Evolutionary conservation across 2,888 invertebrate genomes (phyloP), one percentile per base, ranked within the genome.

Genomic region (Orthosia incerta): DNA sequence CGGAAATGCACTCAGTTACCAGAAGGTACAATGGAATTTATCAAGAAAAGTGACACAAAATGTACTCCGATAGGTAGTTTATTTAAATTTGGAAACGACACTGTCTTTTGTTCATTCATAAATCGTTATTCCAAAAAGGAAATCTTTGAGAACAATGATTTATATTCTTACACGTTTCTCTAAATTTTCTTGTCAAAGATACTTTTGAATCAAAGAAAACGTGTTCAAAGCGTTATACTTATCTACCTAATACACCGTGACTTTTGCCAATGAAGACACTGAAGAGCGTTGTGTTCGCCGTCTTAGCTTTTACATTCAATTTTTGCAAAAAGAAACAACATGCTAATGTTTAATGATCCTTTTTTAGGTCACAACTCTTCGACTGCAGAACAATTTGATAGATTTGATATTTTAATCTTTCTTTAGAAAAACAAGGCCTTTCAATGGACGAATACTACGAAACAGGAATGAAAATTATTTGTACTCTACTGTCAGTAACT

Each of bases 71-170:
- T 60, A 72, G 59, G 60, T 60, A 46, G 69, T 83, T 65, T 68
- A 63, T 83, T 62, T 81, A 69, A 71, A 83, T 84, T 83, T 84
- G 18, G 61, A 57, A 62, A 26, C 39, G 66, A 70, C 71, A 59
- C 16, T 57, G 51, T 72, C 68, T 66, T 62, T 55, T 12, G 69
- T 67, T 20, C 74, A 72, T 64, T 20, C 74, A 76, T 77, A 84
- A 80, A 80, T 80, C 60, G 23, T 66, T 53, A 39, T 73, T n/a
- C 23, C 9, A 0, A 62, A 26, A 71, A 46, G 23, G 51, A 61
- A 65, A 51, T 72, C 72, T 48, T 39, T 50, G 3, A 23, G 45
- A 63, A 61, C 23, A 50, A 51, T 74, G 50, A 56, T 65, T 62
- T 65, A 26, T 55, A 48, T 51, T 63, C 13, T 53, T 20, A 26